Evolutionary conservation across 2,888 invertebrate genomes (phyloP).

Genomic region (Catocala fraxini): DNA sequence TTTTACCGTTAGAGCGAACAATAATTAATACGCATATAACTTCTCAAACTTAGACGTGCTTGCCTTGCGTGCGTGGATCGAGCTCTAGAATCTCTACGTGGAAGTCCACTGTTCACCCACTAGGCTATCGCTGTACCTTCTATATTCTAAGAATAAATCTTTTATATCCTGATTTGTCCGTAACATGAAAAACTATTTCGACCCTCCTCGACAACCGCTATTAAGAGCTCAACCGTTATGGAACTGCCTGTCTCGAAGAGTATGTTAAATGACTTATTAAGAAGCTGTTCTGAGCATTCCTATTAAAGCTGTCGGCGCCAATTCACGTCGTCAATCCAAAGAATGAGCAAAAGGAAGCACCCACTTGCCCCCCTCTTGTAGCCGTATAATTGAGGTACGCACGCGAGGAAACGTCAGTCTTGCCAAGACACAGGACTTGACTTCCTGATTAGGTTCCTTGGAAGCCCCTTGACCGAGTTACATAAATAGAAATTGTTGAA

Average conservation of each 20-base stretch:
- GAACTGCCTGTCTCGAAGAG: not conserved
- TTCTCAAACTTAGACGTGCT: too few species aligned
- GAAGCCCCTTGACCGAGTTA: conserved; percentile 34
- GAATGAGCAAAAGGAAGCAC: conserved; percentile 59
- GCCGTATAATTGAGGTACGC: conserved; percentile 43
- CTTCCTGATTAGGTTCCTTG: conserved; percentile 43
- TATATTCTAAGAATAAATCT: too few species aligned
- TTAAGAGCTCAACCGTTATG: not conserved
- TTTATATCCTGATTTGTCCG: too few species aligned
- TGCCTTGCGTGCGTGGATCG: too few species aligned
- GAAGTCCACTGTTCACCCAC: too few species aligned
- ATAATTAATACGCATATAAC: too few species aligned
- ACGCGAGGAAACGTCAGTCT: conserved; percentile 68
- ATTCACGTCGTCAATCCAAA: conserved; percentile 40
- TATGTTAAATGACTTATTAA: conserved; percentile 1
- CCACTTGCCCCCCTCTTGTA: conserved; percentile 59
- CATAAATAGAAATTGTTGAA: conserved; percentile 1
- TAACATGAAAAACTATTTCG: too few species aligned
- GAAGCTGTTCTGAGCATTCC: not conserved
- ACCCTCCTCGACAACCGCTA: too few species aligned
- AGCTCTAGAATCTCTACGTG: too few species aligned
- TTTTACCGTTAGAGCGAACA: too few species aligned
- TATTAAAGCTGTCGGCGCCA: conserved; percentile 37
- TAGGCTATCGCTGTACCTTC: too few species aligned
- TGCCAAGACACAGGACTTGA: conserved; percentile 39